Conservation (phyloP, 2,113 vertebrate species). For the Tetraodon nigroviridis region DNA sequence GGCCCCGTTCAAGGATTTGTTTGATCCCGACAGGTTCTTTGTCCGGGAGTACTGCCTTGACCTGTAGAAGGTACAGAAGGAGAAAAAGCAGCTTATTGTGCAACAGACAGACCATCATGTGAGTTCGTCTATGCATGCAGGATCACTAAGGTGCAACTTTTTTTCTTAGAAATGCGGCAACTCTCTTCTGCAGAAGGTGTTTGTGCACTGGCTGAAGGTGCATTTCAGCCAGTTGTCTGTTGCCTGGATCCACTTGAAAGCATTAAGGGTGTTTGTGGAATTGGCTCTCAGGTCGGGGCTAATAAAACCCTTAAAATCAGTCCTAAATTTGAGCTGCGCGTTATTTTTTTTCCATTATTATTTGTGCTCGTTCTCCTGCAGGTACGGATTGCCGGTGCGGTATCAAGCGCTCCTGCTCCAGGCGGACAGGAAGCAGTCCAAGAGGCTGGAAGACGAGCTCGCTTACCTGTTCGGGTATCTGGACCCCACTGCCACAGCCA, state of each 20-base stretch:
- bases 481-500: slow-evolving; percentile 80
- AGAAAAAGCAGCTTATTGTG: slow-evolving; percentile 75
- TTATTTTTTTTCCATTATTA: no score
- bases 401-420: slow-evolving; percentile 89
- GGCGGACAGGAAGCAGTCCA: slow-evolving; percentile 80
- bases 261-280: slow-evolving; percentile 88
- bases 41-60: slow-evolving; percentile 88
- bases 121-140: slow-evolving; percentile 60
- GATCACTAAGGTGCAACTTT: background rate
- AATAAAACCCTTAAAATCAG: background rate
- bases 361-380: slow-evolving; percentile 32
- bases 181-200: slow-evolving; percentile 74
- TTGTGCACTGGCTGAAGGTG: slow-evolving; percentile 92
- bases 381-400: slow-evolving; percentile 92
- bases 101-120: slow-evolving; percentile 92
- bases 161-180: background rate
- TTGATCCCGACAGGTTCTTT: slow-evolving; percentile 78
- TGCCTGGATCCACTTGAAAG: slow-evolving; percentile 94
- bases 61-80: slow-evolving; percentile 80
- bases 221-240: slow-evolving; percentile 89
- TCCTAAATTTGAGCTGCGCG: background rate
- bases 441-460: slow-evolving; percentile 81
- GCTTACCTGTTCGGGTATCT: slow-evolving; percentile 84
- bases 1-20: slow-evolving; percentile 6
- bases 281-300: slow-evolving; percentile 85